Conservation (phyloP, 2,797 vertebrate species). For the Lepilemur ruficaudatus region DNA sequence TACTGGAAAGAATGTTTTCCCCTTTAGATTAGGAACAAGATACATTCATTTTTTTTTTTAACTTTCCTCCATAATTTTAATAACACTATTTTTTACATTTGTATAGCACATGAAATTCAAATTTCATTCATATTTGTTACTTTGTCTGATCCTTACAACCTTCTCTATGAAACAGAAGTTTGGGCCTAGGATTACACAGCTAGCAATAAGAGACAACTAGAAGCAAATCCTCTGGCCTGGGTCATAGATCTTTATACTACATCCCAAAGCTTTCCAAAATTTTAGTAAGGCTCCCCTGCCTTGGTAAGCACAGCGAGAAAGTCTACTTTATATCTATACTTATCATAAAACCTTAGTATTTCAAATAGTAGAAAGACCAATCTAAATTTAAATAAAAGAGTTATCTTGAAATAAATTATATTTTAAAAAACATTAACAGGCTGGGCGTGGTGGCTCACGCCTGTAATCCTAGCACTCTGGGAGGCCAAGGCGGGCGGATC, state of each 20-base stretch:
- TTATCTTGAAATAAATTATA: not conserved
- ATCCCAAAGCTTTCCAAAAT: not conserved
- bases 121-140: not conserved
- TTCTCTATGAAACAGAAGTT: not conserved
- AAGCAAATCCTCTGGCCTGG: not conserved
- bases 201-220: not conserved
- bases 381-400: constrained; percentile 2
- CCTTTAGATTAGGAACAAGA: too few relatives aligned
- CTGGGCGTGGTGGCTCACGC: too few relatives aligned
- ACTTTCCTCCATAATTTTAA: not conserved
- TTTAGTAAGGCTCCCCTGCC: not conserved
- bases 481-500: too few relatives aligned
- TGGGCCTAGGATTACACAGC: not conserved
- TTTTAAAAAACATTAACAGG: too few relatives aligned
- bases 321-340: not conserved
- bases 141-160: not conserved
- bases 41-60: not conserved
- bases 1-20: too few relatives aligned
- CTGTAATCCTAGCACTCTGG: too few relatives aligned
- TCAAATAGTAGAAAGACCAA: not conserved
- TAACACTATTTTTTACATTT: not conserved
- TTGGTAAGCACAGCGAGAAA: not conserved
- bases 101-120: not conserved
- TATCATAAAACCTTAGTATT: constrained; percentile 13
- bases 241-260: not conserved